These are phyloP conservation scores for Azemiops feae DNA, from an alignment of 2,113 vertebrate species.

Conservation along the genomic window DNA sequence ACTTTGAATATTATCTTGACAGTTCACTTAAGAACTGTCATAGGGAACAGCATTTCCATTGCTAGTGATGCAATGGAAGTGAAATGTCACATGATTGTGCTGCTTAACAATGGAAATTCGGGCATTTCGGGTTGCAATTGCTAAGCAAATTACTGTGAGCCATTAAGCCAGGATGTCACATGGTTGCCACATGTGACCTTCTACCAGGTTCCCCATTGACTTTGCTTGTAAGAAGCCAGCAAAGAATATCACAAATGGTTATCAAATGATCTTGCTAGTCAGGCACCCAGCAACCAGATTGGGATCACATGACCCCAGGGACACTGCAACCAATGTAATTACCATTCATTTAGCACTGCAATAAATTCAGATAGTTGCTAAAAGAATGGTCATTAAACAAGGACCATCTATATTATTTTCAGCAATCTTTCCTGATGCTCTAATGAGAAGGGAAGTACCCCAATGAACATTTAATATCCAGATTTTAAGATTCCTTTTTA, in stretches of 20 bases:
- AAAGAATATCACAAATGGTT: background rate
- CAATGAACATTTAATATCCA: conserved; percentile 12
- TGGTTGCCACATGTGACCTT: background rate
- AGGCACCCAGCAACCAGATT: background rate
- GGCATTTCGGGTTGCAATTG: background rate
- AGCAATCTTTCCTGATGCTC: conserved; percentile 2
- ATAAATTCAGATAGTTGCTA: background rate
- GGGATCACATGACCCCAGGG: background rate
- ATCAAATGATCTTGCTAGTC: background rate
- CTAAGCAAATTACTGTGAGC: background rate
- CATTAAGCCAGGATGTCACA: background rate
- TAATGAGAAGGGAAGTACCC: conserved; percentile 32
- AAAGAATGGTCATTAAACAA: background rate
- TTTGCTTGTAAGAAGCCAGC: background rate
- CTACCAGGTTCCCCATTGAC: background rate
- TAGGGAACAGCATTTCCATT: background rate
- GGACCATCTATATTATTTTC: background rate
- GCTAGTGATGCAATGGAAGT: background rate
- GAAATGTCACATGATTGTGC: background rate
- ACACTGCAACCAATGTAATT: background rate
- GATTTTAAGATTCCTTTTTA: background rate
- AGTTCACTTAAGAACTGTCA: background rate
- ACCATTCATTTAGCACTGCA: background rate
- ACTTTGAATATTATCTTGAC: background rate
- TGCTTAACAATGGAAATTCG: background rate